These are phyloP conservation scores for Noctuana brunneofusca DNA, from an alignment of 2,888 invertebrate species.

Conservation along the genomic window DNA sequence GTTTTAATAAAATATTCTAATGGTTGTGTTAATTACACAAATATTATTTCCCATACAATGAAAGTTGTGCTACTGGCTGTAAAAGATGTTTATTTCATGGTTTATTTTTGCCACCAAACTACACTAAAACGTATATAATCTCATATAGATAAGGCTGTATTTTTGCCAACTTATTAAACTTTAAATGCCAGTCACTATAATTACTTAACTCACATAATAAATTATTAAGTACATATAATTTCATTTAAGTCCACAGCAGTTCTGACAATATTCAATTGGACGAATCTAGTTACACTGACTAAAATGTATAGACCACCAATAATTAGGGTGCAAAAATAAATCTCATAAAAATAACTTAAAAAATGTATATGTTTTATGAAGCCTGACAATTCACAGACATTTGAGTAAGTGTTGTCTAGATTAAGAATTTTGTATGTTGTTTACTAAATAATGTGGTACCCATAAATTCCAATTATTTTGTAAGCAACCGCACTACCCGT, in stretches of 20 bases:
- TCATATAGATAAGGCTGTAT: conserved; percentile 36
- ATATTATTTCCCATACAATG: too few species aligned
- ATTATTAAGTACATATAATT: conserved; percentile 77
- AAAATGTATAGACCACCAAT: conserved; percentile 15
- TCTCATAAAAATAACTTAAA: neutral
- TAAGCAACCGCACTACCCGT: too few species aligned
- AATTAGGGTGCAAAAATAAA: neutral
- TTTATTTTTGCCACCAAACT: conserved; percentile 12
- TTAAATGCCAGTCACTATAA: conserved; percentile 63
- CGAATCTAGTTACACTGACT: conserved; percentile 51
- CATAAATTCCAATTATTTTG: too few species aligned
- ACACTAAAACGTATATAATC: conserved; percentile 24
- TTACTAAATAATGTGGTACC: neutral
- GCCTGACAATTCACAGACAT: neutral
- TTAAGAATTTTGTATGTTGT: neutral
- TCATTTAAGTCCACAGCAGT: conserved; percentile 62
- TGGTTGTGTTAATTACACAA: too few species aligned
- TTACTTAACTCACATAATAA: conserved; percentile 61
- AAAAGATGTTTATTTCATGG: conserved; percentile 8
- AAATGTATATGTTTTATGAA: conserved; percentile 10
- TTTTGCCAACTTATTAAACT: conserved; percentile 56
- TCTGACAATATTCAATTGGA: conserved; percentile 70
- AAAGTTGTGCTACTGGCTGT: neutral
- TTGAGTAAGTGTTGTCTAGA: neutral
- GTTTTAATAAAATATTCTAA: too few species aligned